phyloP scores from a whole-genome alignment of 2,113 vertebrate genomes.

The Callipepla squamata region DNA sequence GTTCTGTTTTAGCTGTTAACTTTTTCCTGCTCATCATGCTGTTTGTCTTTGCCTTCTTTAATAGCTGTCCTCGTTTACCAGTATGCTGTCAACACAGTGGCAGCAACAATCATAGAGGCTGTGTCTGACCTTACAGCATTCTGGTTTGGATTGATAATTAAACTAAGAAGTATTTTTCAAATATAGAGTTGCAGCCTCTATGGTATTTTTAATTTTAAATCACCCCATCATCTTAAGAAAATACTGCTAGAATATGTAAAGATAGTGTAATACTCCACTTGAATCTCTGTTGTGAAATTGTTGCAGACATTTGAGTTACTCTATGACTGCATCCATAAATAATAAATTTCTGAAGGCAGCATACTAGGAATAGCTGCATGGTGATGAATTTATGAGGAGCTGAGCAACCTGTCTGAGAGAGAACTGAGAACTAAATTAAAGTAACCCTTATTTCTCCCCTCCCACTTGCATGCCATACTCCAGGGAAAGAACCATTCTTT shows the following conservation, averaged over 20 bases:
- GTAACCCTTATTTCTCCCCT: background rate
- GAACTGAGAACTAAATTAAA: conserved; percentile 14
- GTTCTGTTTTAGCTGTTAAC: conserved; percentile 15
- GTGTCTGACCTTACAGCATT: background rate
- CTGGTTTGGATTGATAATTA: background rate
- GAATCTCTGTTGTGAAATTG: background rate
- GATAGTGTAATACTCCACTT: background rate
- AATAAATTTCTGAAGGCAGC: conserved; percentile 1
- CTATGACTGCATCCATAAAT: background rate
- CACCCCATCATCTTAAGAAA: background rate
- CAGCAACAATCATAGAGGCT: background rate
- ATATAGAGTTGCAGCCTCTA: background rate
- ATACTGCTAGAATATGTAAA: background rate
- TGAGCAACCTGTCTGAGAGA: background rate
- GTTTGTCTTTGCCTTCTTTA: background rate
- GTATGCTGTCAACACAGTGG: background rate
- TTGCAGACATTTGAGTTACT: background rate
- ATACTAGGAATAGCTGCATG: background rate
- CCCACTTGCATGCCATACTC: background rate
- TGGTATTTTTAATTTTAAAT: conserved; percentile 11
- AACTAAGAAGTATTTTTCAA: background rate
- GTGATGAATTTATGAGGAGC: conserved; percentile 19
- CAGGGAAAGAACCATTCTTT: background rate
- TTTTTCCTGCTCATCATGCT: background rate
- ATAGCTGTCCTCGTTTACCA: background rate